These are phyloP conservation scores for Aegithalos caudatus DNA, from an alignment of 2,113 vertebrate genomes.

Conservation along the genomic window DNA sequence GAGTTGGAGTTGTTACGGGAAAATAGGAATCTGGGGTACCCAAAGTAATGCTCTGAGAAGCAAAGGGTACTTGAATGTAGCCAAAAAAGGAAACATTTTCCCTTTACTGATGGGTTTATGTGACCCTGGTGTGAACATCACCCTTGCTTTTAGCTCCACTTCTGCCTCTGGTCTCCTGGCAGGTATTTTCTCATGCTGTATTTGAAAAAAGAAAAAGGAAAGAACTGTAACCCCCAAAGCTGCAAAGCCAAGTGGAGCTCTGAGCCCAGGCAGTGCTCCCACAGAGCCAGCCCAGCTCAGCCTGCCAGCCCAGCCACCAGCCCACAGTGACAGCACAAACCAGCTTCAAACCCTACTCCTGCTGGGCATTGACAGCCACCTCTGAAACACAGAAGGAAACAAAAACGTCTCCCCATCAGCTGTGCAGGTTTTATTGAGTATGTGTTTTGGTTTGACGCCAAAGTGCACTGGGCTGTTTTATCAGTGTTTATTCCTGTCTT, in stretches of 20 bases:
- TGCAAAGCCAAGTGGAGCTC: not conserved
- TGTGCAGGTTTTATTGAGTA: slow-evolving; percentile 19
- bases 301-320: not conserved
- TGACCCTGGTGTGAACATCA: not conserved
- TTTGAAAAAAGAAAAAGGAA: not conserved
- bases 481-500: slow-evolving; percentile 56
- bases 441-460: slow-evolving; percentile 20
- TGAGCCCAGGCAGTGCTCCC: fast-evolving
- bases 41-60: not conserved
- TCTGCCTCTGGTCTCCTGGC: not conserved
- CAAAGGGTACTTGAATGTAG: not conserved
- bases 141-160: not conserved
- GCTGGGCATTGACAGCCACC: not conserved
- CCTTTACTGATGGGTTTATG: fast-evolving
- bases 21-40: not conserved
- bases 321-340: fast-evolving
- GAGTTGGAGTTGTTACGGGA: not conserved
- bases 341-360: not conserved
- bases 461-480: not conserved
- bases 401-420: not conserved
- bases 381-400: not conserved
- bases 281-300: not conserved
- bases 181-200: not conserved
- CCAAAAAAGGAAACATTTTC: not conserved
- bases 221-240: not conserved